A percentile compares a stretch with the other conserved stretches of the same genome.
phyloP scores from a whole-genome alignment of 2,113 vertebrate genomes.

The Epinephelus moara region DNA sequence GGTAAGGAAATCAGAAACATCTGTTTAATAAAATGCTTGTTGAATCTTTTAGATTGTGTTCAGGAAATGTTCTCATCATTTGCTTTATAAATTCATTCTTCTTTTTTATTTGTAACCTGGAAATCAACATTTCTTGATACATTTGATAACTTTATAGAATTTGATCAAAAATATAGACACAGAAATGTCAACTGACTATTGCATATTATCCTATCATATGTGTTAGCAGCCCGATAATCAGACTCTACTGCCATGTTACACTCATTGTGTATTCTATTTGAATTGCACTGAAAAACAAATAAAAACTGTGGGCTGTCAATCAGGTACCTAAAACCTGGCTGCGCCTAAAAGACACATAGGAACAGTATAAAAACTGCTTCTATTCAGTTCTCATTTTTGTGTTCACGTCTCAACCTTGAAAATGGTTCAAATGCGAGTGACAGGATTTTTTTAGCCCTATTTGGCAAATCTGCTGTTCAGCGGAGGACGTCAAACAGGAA shows the following conservation, averaged over 20 bases:
- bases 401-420: rapidly evolving
- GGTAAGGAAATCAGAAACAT: no score
- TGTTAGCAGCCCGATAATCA: background rate
- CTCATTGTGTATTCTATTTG: background rate
- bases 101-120: background rate
- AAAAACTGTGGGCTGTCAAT: background rate
- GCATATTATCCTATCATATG: no score
- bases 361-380: background rate
- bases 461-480: background rate
- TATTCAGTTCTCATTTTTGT: background rate
- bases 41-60: no score
- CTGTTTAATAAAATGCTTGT: no score
- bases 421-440: background rate
- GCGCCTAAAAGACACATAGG: background rate
- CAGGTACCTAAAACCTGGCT: background rate
- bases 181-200: background rate
- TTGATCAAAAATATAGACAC: background rate
- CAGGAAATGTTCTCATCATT: background rate
- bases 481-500: background rate
- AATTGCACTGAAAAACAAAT: background rate
- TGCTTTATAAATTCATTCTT: background rate
- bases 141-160: background rate
- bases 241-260: background rate
- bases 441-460: background rate
- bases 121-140: background rate